These are phyloP conservation scores for Halcyon leucocephala DNA, from an alignment of 2,797 vertebrate species.

Conservation along the genomic window DNA sequence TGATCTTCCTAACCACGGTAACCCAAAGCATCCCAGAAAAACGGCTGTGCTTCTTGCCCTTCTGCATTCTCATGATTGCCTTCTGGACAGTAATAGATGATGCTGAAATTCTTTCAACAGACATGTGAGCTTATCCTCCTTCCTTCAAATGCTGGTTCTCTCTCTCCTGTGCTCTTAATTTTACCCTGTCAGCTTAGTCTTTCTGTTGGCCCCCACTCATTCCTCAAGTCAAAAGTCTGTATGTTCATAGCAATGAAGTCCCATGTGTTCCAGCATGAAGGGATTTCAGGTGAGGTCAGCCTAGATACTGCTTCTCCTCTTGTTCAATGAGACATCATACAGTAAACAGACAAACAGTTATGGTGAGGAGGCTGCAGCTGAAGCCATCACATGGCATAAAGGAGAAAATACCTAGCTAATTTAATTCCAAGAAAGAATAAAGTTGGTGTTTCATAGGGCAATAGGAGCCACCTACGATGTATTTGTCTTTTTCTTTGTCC, in stretches of 20 bases:
- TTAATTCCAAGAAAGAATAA: neutral
- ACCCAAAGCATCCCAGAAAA: neutral
- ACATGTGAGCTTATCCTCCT: neutral
- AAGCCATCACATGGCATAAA: accelerated
- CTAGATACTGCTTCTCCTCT: neutral
- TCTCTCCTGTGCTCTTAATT: neutral
- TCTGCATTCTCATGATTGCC: neutral
- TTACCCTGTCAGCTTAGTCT: neutral
- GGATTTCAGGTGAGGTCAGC: neutral
- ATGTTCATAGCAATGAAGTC: neutral
- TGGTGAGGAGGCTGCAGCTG: neutral
- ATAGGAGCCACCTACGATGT: neutral
- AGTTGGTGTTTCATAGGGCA: neutral
- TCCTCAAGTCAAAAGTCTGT: neutral
- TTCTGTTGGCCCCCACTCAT: neutral
- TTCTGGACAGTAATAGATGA: neutral
- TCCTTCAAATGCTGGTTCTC: neutral
- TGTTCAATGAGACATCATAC: neutral
- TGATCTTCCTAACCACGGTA: neutral
- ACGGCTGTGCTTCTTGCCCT: neutral
- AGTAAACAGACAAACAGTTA: neutral
- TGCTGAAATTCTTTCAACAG: neutral
- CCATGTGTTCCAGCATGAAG: neutral
- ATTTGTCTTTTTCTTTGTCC: neutral
- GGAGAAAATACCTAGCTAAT: neutral